Evolutionary conservation across 2,888 invertebrate species (phyloP).

Genomic region (Papilio protenor): DNA sequence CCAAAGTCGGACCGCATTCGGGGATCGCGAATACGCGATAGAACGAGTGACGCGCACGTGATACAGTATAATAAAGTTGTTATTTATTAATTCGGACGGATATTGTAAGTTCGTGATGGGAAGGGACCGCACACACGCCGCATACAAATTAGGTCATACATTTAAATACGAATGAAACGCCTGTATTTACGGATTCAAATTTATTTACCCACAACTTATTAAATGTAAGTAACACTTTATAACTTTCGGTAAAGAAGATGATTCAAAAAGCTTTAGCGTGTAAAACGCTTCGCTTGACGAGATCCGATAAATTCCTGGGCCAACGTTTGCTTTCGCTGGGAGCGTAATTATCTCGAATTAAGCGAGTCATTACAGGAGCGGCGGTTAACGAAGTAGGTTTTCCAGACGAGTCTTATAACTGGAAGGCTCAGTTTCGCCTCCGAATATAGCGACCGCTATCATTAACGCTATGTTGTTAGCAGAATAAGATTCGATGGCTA

Average conservation of each 20-base stretch:
- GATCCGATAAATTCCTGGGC: constrained; percentile 69
- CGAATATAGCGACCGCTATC: constrained; percentile 64
- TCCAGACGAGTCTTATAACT: constrained; percentile 67
- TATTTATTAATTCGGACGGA: constrained; percentile 78
- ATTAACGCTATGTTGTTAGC: constrained; percentile 68
- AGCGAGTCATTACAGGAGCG: constrained; percentile 75
- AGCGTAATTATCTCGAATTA: constrained; percentile 80
- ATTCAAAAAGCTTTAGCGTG: constrained; percentile 49
- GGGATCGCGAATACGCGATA: constrained; percentile 67
- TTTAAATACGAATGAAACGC: constrained; percentile 73
- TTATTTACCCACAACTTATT: constrained; percentile 68
- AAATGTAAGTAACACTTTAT: constrained; percentile 64
- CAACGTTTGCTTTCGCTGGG: constrained; percentile 70
- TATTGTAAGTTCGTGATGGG: constrained; percentile 79
- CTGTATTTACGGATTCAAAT: constrained; percentile 59
- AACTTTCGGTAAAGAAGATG: constrained; percentile 58
- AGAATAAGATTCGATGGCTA: constrained; percentile 63
- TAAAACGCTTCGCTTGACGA: constrained; percentile 49
- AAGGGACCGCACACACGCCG: constrained; percentile 66
- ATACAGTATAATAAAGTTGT: constrained; percentile 71
- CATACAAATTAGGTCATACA: constrained; percentile 72
- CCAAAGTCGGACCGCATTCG: constrained; percentile 50
- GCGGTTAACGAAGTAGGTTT: constrained; percentile 72
- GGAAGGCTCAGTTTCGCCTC: constrained; percentile 77
- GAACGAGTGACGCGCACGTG: constrained; percentile 77